These are phyloP conservation scores for Drosophila kurseongensis DNA, from an alignment of 1,140 invertebrate species.

Conservation along the genomic window DNA sequence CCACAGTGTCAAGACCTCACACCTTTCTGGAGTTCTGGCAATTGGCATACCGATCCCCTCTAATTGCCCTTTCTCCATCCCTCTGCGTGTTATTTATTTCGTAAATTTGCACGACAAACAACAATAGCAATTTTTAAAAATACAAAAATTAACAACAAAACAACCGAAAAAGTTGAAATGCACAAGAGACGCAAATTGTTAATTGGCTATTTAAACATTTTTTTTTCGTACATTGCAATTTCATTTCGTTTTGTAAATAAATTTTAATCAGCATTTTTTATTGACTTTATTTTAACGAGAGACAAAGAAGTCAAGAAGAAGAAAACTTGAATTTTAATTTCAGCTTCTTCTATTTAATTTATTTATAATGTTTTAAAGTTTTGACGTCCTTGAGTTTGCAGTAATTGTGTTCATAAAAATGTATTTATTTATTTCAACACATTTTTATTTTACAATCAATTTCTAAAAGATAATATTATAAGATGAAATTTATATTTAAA, in stretches of 20 bases:
- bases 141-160: slow-evolving; percentile 13
- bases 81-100: slow-evolving; percentile 23
- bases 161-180: slow-evolving; percentile 9
- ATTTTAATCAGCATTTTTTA: slow-evolving; percentile 44
- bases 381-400: no score
- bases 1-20: slow-evolving; percentile 27
- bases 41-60: slow-evolving; percentile 3
- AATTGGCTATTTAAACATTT: slow-evolving; percentile 75
- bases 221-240: slow-evolving; percentile 34
- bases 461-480: no score
- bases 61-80: neutral
- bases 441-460: no score
- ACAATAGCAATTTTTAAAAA: slow-evolving; percentile 23
- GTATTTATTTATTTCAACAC: no score
- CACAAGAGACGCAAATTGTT: slow-evolving; percentile 69
- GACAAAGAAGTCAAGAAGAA: slow-evolving; percentile 29
- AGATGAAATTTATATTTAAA: no score
- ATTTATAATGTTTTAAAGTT: no score
- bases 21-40: slow-evolving; percentile 50
- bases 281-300: slow-evolving; percentile 21
- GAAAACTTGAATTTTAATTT: slow-evolving; percentile 24
- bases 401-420: no score
- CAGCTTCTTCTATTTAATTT: slow-evolving; percentile 12
- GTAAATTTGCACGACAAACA: slow-evolving; percentile 39
- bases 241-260: slow-evolving; percentile 56